Evolutionary conservation across 2,888 invertebrate genomes (phyloP).

Genomic region (Sarcophaga caerulescens): DNA sequence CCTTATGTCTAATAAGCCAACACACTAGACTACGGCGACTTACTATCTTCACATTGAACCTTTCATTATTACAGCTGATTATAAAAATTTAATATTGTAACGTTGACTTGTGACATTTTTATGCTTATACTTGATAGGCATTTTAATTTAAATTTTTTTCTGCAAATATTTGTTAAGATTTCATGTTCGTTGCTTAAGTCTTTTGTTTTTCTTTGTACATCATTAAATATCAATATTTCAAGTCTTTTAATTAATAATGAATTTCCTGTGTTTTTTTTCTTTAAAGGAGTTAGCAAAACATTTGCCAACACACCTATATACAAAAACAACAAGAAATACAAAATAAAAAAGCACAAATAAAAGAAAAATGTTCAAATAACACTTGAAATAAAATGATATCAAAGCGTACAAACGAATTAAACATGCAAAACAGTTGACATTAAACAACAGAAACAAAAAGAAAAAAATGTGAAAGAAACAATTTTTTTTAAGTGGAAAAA

Average conservation of each 20-base stretch:
- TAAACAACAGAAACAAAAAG: slow-evolving; percentile 28
- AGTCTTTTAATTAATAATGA: slow-evolving; percentile 56
- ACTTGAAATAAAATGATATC: slow-evolving; percentile 58
- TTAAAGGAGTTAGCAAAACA: slow-evolving; percentile 33
- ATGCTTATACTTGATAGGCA: too few relatives aligned
- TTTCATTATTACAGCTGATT: too few relatives aligned
- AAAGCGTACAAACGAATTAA: slow-evolving; percentile 38
- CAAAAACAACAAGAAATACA: slow-evolving; percentile 22
- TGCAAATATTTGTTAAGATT: not conserved
- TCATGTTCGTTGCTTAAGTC: slow-evolving; percentile 50
- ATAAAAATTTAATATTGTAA: too few relatives aligned
- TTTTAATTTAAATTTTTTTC: not conserved
- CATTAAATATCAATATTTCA: slow-evolving; percentile 53
- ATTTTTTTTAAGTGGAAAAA: not conserved
- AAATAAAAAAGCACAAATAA: slow-evolving; percentile 33
- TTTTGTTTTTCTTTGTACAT: slow-evolving; percentile 53
- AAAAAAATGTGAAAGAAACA: not conserved
- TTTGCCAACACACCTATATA: slow-evolving; percentile 53
- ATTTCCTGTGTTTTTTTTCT: slow-evolving; percentile 33
- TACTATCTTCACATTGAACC: too few relatives aligned
- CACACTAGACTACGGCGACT: too few relatives aligned
- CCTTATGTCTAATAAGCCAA: too few relatives aligned
- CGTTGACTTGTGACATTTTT: too few relatives aligned
- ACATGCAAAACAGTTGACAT: slow-evolving; percentile 66
- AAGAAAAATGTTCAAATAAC: slow-evolving; percentile 47